Percentiles rank a stretch among this genome's conserved stretches.
phyloP scores from a whole-genome alignment of 2,888 invertebrate genomes.

The Heliconius cydno region DNA sequence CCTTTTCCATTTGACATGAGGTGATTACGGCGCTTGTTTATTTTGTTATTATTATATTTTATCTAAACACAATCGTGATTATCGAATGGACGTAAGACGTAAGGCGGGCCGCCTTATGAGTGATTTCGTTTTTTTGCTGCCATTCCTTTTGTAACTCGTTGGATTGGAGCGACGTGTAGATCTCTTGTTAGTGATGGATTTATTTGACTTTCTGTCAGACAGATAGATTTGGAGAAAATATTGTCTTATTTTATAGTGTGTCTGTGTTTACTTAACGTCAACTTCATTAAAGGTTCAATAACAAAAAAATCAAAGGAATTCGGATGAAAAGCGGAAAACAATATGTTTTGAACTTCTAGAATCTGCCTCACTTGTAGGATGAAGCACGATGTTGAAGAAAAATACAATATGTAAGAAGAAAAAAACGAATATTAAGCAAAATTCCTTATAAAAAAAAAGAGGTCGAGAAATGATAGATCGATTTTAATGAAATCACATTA shows the following conservation, averaged over 20 bases:
- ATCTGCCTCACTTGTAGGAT: no score
- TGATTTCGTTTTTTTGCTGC: conserved; percentile 53
- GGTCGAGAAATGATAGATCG: no score
- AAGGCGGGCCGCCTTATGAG: conserved; percentile 61
- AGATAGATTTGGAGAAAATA: neutral
- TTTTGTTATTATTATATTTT: conserved; percentile 80
- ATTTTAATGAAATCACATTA: neutral
- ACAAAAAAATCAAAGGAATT: neutral
- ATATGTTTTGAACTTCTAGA: neutral
- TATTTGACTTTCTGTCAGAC: conserved; percentile 20
- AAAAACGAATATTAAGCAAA: neutral
- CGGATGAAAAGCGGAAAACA: neutral
- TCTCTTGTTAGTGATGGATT: conserved; percentile 33
- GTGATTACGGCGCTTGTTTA: conserved; percentile 79
- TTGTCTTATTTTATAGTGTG: neutral
- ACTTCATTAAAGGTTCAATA: neutral
- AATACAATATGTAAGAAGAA: neutral
- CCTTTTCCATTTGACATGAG: conserved; percentile 68
- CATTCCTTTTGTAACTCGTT: conserved; percentile 53
- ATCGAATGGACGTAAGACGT: conserved; percentile 61
- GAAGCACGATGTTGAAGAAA: neutral
- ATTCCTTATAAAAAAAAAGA: neutral
- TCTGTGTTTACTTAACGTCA: neutral
- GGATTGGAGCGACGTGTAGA: conserved; percentile 51
- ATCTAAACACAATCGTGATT: conserved; percentile 82